A percentile compares a stretch with the other conserved stretches of the same genome.
These are phyloP conservation scores for Tenodera sinensis DNA, from an alignment of 2,888 invertebrate species.

Conservation along the genomic window DNA sequence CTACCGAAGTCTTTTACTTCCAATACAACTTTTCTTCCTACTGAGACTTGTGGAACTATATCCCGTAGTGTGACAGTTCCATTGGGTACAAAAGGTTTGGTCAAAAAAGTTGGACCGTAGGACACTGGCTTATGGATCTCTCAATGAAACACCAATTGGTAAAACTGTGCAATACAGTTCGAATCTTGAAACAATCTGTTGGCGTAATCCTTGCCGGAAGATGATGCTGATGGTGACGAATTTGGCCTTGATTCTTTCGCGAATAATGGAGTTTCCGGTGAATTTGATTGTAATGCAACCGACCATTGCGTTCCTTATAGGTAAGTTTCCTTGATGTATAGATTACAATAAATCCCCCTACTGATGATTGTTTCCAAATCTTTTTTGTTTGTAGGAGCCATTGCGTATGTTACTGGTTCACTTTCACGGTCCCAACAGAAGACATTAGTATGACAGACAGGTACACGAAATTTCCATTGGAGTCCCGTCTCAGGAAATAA, in stretches of 20 bases:
- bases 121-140: too few relatives aligned
- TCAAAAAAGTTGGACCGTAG: too few relatives aligned
- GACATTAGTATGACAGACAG: background rate
- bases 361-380: background rate
- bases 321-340: background rate
- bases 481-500: background rate
- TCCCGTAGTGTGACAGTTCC: too few relatives aligned
- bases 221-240: background rate
- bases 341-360: background rate
- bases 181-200: background rate
- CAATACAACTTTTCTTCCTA: too few relatives aligned
- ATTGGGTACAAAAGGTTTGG: too few relatives aligned
- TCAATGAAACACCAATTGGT: too few relatives aligned
- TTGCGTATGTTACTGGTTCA: background rate
- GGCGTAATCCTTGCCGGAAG: background rate
- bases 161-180: background rate
- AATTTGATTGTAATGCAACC: background rate
- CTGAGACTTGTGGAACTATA: too few relatives aligned
- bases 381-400: background rate
- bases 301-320: background rate
- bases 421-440: background rate
- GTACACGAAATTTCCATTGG: background rate
- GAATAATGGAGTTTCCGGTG: background rate
- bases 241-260: background rate
- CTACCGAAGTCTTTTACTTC: too few relatives aligned